Conservation (phyloP, 2,797 vertebrate genomes). For the Scleropages formosus region DNA sequence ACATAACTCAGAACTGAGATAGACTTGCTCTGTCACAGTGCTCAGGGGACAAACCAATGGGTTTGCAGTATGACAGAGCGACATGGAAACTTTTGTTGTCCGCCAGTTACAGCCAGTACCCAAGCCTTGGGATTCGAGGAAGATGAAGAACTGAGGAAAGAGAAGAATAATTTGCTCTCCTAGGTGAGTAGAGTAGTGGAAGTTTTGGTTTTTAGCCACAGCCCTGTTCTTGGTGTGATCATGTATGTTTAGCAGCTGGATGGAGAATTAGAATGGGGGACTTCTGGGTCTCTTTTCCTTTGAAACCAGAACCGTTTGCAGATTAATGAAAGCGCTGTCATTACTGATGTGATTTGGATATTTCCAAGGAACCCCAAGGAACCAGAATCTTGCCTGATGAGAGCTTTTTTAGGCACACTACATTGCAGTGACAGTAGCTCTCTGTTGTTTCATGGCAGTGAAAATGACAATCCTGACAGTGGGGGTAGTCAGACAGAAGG, state of each 20-base stretch:
- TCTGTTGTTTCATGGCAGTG: background rate
- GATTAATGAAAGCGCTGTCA: conserved; percentile 49
- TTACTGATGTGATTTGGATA: conserved; percentile 54
- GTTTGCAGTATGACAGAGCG: background rate
- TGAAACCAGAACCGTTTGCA: conserved; percentile 40
- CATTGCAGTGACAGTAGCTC: background rate
- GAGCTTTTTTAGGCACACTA: background rate
- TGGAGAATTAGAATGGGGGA: background rate
- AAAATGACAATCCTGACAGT: conserved; percentile 3
- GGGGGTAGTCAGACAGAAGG: background rate
- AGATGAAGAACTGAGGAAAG: background rate
- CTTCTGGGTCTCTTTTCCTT: conserved; percentile 24
- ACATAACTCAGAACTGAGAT: no score
- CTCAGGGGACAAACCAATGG: background rate
- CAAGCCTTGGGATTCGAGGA: background rate
- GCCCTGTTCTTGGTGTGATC: background rate
- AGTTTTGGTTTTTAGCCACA: background rate
- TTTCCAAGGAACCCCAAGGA: conserved; percentile 41
- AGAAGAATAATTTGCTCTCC: background rate
- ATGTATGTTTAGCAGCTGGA: background rate
- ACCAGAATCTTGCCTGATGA: background rate
- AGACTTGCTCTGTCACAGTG: background rate
- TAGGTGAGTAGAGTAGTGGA: background rate
- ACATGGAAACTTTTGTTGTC: background rate
- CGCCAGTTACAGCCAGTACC: background rate